These are phyloP conservation scores for Momotus momota DNA, from an alignment of 2,797 vertebrate genomes.

Conservation along the genomic window DNA sequence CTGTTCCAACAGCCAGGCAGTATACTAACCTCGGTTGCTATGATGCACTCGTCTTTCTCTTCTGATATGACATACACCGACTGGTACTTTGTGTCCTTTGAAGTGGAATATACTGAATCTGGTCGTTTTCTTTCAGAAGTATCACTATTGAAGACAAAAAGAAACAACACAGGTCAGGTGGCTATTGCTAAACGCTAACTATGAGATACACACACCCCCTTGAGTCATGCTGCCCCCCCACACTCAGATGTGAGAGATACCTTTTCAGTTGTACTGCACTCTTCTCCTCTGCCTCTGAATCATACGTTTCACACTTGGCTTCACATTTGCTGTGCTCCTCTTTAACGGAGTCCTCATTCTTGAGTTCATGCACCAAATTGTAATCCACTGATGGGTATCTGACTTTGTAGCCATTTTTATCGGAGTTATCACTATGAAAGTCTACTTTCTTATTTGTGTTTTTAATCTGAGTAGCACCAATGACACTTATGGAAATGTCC, in stretches of 20 bases:
- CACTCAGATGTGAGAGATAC: conserved; percentile 71
- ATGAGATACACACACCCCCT: not conserved
- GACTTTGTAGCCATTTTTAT: conserved; percentile 91
- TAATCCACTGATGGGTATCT: conserved; percentile 94
- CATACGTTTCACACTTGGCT: conserved; percentile 86
- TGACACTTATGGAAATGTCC: conserved; percentile 88
- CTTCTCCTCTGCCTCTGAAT: conserved; percentile 86
- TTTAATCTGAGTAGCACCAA: conserved; percentile 91
- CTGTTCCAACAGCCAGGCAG: not conserved
- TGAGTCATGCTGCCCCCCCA: not conserved
- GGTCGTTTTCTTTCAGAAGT: conserved; percentile 86
- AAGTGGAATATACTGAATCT: conserved; percentile 85
- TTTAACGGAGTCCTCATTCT: conserved; percentile 84
- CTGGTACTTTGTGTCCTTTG: conserved; percentile 95
- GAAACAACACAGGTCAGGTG: not conserved
- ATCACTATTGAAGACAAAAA: conserved; percentile 80
- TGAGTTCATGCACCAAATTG: conserved; percentile 94
- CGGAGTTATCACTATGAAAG: conserved; percentile 88
- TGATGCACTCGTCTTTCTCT: conserved; percentile 97
- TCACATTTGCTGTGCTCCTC: conserved; percentile 83
- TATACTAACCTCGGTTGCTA: conserved; percentile 93
- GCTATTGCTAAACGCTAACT: not conserved
- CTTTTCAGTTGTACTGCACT: conserved; percentile 86
- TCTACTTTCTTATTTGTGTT: conserved; percentile 98
- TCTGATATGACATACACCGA: conserved; percentile 98